Evolutionary conservation across 2,797 vertebrate genomes (phyloP), one percentile per base, ranked within the genome.

Genomic region (Intellagama lesueurii): DNA sequence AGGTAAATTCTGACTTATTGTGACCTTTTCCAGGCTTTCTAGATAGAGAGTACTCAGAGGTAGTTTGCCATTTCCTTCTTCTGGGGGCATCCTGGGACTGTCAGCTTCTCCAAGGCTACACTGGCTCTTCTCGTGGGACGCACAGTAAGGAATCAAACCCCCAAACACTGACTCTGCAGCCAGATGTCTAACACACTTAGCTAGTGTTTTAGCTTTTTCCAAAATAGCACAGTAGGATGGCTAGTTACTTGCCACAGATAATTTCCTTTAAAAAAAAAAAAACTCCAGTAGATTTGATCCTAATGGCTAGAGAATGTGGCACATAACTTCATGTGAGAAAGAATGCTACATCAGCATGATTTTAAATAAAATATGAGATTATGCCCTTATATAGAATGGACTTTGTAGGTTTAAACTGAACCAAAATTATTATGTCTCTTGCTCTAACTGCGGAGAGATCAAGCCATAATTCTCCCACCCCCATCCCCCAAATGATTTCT

Each of bases 191-290:
- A 40, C 40, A 40, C 40, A 3, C 40, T 40, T 40, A 40, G 3
- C 40, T 40, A 40, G 40, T 40, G 40, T 40, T 30, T 8, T n/a
- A 24, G 19, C 0, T 6, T 73, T n/a, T 40, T 28, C 2, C 7
- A 44, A 11, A 52, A 1, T 40, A 40, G 40, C 40, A 40, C 3
- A 40, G 40, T 28, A 68, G 26, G 0, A 68, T 93, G 88, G 0
- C 60, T 93, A 88, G 49, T 91, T 87, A 91, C 69, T 17, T 85
- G 47, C 75, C 66, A 87, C n/a, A 11, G 83, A 77, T 64, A 0
- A 86, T 86, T 90, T 11, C 81, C 28, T 8, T 92, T 19, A 73
- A 76, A n/a, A n/a, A n/a, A n/a, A 73, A 81, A 81, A 64, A 91
- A 89, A 84, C n/a, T 66, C 26, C 72, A 49, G 32, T 2, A 22